Percentiles rank a stretch among this genome's conserved stretches.
Conservation (phyloP, 2,888 invertebrate genomes). For the Beris morrisii region DNA sequence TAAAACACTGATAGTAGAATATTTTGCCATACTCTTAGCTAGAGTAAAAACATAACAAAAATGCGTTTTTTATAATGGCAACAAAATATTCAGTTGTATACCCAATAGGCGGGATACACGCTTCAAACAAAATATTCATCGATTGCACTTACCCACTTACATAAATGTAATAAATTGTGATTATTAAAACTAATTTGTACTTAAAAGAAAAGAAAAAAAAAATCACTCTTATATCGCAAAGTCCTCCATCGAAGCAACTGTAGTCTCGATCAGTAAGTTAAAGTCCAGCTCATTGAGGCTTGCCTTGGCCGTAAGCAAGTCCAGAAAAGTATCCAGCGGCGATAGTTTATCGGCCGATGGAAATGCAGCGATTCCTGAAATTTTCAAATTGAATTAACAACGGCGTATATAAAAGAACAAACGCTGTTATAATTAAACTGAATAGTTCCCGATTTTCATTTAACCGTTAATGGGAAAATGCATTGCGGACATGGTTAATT, state of each 20-base stretch:
- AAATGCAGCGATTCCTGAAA: constrained; percentile 71
- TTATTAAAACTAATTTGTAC: constrained; percentile 33
- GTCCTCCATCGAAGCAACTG: constrained; percentile 56
- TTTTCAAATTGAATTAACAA: constrained; percentile 1
- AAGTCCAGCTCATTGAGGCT: constrained; percentile 84
- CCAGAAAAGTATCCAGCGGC: constrained; percentile 81
- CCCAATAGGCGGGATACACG: too few species aligned
- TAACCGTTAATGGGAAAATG: too few species aligned
- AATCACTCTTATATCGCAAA: constrained; percentile 39
- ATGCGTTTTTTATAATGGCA: too few species aligned
- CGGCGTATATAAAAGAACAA: too few species aligned
- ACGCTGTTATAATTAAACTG: too few species aligned
- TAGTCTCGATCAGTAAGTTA: constrained; percentile 82
- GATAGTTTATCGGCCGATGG: constrained; percentile 73
- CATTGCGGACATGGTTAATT: too few species aligned
- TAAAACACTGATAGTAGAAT: too few species aligned
- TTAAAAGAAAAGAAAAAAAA: constrained; percentile 21
- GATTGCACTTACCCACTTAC: constrained; percentile 17
- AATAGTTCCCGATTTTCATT: too few species aligned
- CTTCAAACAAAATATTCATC: neutral
- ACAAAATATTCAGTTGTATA: too few species aligned
- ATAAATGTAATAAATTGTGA: neutral
- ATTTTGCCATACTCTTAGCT: too few species aligned
- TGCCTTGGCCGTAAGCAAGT: constrained; percentile 83
- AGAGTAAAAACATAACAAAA: too few species aligned